Evolutionary conservation across 2,888 invertebrate genomes (phyloP).

Genomic region (Crepidodera aurea): DNA sequence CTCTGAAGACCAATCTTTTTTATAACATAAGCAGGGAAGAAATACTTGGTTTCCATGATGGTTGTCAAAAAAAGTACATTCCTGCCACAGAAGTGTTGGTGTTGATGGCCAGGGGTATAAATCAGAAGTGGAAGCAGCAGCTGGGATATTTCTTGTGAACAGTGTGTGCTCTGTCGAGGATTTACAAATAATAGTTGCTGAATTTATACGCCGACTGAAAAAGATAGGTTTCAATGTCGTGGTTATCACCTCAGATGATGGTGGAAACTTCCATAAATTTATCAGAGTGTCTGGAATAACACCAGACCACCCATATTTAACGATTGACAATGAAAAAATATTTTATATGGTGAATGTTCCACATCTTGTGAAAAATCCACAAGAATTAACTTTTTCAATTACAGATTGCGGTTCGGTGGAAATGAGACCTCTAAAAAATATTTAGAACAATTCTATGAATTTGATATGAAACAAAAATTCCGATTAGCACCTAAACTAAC

Average conservation of each 20-base stretch:
- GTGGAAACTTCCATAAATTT: background rate
- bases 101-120: conserved; percentile 13
- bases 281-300: background rate
- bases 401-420: conserved; percentile 21
- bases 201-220: too few species aligned
- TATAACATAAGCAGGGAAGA: conserved; percentile 7
- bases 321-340: too few species aligned
- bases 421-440: conserved; percentile 29
- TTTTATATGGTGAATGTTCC: conserved; percentile 31
- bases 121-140: conserved; percentile 1
- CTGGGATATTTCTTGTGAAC: background rate
- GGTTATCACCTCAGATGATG: background rate
- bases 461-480: conserved; percentile 24
- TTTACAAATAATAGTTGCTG: background rate
- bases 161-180: background rate
- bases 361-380: conserved; percentile 31
- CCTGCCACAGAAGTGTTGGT: conserved; percentile 6
- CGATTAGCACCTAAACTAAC: conserved; percentile 37
- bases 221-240: background rate
- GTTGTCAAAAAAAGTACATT: background rate
- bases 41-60: conserved; percentile 12
- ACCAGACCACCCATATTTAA: too few species aligned
- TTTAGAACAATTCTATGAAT: conserved; percentile 33
- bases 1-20: conserved; percentile 6
- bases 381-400: conserved; percentile 29